Conservation (phyloP, 2,888 invertebrate species). For the Macrostomum cliftonense region DNA sequence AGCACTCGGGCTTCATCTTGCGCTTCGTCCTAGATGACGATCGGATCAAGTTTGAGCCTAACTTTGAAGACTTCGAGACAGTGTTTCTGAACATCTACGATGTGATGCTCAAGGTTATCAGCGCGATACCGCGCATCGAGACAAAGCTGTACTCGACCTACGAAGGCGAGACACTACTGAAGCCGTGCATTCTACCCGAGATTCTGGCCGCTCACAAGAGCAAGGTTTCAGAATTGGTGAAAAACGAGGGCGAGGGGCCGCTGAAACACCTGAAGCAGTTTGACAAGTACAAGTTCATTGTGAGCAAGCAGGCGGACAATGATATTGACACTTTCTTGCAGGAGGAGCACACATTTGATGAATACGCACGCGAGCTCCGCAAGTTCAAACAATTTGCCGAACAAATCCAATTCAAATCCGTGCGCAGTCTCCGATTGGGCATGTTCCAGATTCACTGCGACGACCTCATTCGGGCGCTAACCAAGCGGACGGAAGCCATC, state of each 20-base stretch:
- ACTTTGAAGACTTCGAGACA: slow-evolving; percentile 50
- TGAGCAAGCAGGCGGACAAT: slow-evolving; percentile 41
- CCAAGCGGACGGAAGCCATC: slow-evolving; percentile 49
- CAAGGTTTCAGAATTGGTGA: slow-evolving; percentile 42
- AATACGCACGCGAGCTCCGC: slow-evolving; percentile 38
- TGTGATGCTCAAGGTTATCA: slow-evolving; percentile 53
- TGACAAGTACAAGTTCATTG: slow-evolving; percentile 48
- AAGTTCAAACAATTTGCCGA: slow-evolving; percentile 40
- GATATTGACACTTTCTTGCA: slow-evolving; percentile 51
- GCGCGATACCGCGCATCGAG: slow-evolving; percentile 57
- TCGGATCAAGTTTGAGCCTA: slow-evolving; percentile 38
- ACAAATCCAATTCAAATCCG: slow-evolving; percentile 38
- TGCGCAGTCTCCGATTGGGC: slow-evolving; percentile 44
- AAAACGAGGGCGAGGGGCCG: slow-evolving; percentile 29
- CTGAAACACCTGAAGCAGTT: slow-evolving; percentile 39
- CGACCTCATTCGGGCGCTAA: slow-evolving; percentile 54
- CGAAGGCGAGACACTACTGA: slow-evolving; percentile 30
- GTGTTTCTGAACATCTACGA: slow-evolving; percentile 53
- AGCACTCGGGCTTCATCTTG: slow-evolving; percentile 37
- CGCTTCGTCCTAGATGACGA: slow-evolving; percentile 34
- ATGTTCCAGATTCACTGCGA: slow-evolving; percentile 66
- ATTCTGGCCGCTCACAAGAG: slow-evolving; percentile 48
- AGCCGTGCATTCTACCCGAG: slow-evolving; percentile 58
- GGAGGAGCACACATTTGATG: slow-evolving; percentile 41
- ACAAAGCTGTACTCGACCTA: slow-evolving; percentile 54